Conservation (phyloP, 2,888 invertebrate species). For the Aporophyla lueneburgensis region DNA sequence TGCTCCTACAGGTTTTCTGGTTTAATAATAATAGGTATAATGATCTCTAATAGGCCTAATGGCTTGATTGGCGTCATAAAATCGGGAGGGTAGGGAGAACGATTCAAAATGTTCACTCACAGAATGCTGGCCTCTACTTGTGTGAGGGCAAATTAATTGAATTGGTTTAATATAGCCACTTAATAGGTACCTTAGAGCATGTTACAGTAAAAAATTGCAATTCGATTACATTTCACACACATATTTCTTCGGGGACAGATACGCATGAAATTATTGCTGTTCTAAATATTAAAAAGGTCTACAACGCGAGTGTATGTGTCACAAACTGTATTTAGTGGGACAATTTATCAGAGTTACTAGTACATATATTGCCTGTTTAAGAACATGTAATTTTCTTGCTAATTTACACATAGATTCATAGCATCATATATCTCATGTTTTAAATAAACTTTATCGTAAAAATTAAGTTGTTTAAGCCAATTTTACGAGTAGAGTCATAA, state of each 20-base stretch:
- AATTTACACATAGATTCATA: slow-evolving; percentile 47
- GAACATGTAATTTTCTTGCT: slow-evolving; percentile 53
- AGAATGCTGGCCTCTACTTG: slow-evolving; percentile 52
- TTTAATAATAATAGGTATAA: slow-evolving; percentile 80
- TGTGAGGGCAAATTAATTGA: slow-evolving; percentile 75
- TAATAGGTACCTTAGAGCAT: slow-evolving; percentile 22
- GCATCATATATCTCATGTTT: slow-evolving; percentile 20
- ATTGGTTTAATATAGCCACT: slow-evolving; percentile 74
- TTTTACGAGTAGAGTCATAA: slow-evolving; percentile 74
- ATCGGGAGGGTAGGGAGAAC: slow-evolving; percentile 70
- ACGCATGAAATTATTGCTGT: slow-evolving; percentile 8
- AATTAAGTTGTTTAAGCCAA: slow-evolving; percentile 61
- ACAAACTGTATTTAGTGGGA: slow-evolving; percentile 23
- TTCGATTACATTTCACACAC: slow-evolving; percentile 16
- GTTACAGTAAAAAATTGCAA: slow-evolving; percentile 8
- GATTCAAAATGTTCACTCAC: slow-evolving; percentile 42
- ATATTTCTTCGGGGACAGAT: slow-evolving; percentile 9
- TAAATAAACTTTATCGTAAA: slow-evolving; percentile 42
- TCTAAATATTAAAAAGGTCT: slow-evolving; percentile 36
- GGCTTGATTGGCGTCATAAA: slow-evolving; percentile 85
- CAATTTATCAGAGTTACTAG: slow-evolving; percentile 17
- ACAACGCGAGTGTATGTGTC: background rate
- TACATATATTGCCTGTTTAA: slow-evolving; percentile 33
- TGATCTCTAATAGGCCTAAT: slow-evolving; percentile 84
- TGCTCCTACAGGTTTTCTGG: slow-evolving; percentile 72